Percentiles rank a stretch among this genome's conserved stretches.
Conservation (phyloP, 2,113 vertebrate species). For the Myanophis thanlyinensis region DNA sequence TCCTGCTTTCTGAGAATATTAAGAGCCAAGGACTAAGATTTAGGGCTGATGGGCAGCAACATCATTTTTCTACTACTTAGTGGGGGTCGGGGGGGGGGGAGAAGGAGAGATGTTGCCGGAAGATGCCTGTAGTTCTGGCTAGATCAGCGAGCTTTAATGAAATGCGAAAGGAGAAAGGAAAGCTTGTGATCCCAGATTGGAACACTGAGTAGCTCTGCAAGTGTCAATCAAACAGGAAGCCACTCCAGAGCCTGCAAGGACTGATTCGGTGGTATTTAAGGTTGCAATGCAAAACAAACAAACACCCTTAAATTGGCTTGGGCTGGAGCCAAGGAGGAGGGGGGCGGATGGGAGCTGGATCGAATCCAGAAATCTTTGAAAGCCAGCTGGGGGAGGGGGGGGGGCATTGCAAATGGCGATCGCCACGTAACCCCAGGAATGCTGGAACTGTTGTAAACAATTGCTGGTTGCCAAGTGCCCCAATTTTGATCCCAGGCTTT, state of each 20-base stretch:
- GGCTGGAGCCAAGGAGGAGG: neutral
- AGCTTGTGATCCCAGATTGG: neutral
- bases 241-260: slow-evolving; percentile 8
- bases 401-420: rapidly evolving
- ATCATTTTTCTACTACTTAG: slow-evolving; percentile 19
- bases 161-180: slow-evolving; percentile 47
- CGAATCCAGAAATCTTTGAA: neutral
- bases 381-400: too few relatives aligned
- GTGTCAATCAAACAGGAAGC: neutral
- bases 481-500: neutral
- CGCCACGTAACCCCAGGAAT: too few relatives aligned
- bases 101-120: slow-evolving; percentile 12
- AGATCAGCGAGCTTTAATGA: slow-evolving; percentile 56
- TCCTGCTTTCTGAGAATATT: slow-evolving; percentile 3
- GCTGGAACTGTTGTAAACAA: neutral
- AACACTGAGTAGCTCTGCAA: neutral
- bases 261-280: slow-evolving; percentile 22
- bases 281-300: neutral
- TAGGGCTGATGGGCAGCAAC: slow-evolving; percentile 36
- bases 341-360: too few relatives aligned
- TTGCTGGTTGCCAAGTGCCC: neutral
- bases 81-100: neutral
- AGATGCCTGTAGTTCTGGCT: slow-evolving; percentile 39
- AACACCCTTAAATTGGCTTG: neutral
- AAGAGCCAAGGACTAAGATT: slow-evolving; percentile 27